Evolutionary conservation across 64 coral and sea anemone genomes (phyloP).

Genomic region (Montipora efflorescens): DNA sequence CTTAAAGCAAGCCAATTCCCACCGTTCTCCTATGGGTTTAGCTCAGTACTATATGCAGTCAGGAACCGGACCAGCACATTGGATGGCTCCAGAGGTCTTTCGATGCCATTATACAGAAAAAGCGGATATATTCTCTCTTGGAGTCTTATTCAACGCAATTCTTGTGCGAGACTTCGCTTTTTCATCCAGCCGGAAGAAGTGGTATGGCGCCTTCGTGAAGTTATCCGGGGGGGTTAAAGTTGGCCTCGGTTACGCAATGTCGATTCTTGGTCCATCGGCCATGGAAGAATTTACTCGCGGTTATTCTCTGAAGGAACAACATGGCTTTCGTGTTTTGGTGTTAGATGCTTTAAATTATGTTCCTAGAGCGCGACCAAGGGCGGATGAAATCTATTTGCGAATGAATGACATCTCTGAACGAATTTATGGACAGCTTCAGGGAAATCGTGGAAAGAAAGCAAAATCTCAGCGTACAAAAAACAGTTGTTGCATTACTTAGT

Average conservation of each 20-base stretch:
- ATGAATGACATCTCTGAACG: neutral
- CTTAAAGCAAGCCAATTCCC: conserved; percentile 1
- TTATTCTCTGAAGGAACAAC: conserved; percentile 4
- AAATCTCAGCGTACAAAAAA: neutral
- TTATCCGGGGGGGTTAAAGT: conserved; percentile 27
- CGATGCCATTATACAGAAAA: conserved; percentile 65
- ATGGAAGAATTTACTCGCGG: conserved; percentile 8
- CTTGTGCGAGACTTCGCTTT: conserved; percentile 61
- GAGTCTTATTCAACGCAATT: conserved; percentile 69
- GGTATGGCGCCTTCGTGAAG: conserved; percentile 74
- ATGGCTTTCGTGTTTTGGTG: conserved; percentile 18
- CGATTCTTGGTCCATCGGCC: conserved; percentile 2
- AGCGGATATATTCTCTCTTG: conserved; percentile 76
- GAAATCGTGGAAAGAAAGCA: neutral
- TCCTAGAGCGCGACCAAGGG: conserved; percentile 5
- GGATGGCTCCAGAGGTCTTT: conserved; percentile 82
- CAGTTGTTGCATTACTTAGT: conserved; percentile 8
- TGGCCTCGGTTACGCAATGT: conserved; percentile 73
- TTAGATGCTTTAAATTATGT: conserved; percentile 44
- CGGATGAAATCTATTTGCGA: conserved; percentile 39
- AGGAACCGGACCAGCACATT: conserved; percentile 53
- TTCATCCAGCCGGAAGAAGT: conserved; percentile 2
- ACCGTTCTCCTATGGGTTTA: neutral
- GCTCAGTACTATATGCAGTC: conserved; percentile 73
- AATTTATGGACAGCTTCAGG: neutral